Evolutionary conservation across 2,888 invertebrate species (phyloP), one percentile per base, ranked within the genome.

Genomic region (Callinectes sapidus): DNA sequence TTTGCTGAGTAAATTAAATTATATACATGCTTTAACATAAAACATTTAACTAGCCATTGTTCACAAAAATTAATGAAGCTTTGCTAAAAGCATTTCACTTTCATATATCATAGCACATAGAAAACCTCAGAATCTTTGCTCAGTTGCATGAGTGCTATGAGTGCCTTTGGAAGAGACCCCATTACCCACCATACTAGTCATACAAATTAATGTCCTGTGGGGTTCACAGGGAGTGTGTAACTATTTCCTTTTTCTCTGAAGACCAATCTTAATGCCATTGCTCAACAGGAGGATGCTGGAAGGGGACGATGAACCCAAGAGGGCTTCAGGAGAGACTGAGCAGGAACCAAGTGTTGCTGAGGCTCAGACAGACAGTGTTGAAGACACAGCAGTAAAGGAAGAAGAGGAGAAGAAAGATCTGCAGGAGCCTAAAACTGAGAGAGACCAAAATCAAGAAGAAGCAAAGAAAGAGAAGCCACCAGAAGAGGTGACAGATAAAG

Each of bases 241-340:
- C 71, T n/a, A 77, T 28, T 77, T 77, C 16, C 18, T 16, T 16
- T 35, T 32, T 1, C 35, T 16, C 81, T 35, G 18, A 35, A 71
- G n/a, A 71, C 28, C 28, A 10, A 23, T 23, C 39, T 42, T 48
- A 77, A 77, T 55, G 71, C 35, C 71, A 90, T 87, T 61, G 8
- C 32, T 42, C 42, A 54, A 81, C 92, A 92, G 92, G 92, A 92
- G 88, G 42, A 92, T 92, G 92, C 92, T 81, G 90, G 90, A 92
- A 71, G 91, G 55, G 35, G 93, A 71, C 48, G 91, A 91, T 88
- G 88, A 91, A 28, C 89, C 86, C 35, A 87, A 87, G 61, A 87
- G 35, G 54, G 28, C 87, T 48, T 66, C 85, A 86, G 91, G 89
- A 42, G 87, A 77, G 18, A 39, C 54, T n/a, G 87, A 90, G 32